Base-by-base conservation (phyloP, 2,113 vertebrate genomes). In the Cepphus grylle region DNA sequence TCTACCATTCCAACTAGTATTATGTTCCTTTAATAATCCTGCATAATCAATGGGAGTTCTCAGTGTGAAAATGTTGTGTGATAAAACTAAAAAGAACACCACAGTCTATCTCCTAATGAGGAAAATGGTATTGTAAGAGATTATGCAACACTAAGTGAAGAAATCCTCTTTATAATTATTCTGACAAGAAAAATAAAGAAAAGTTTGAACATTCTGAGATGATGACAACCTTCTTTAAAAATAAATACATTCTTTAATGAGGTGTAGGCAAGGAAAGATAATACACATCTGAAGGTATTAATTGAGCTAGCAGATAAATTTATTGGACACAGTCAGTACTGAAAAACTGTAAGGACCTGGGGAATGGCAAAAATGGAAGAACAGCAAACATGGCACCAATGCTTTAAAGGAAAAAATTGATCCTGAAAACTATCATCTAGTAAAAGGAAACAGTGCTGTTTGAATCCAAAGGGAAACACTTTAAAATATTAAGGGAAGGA, bases 131-230 rank as follows among this genome's bases (percentile, higher is more conserved):
- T 61, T 86, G 40, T 91, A 92, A 95, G 81, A 85, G 69, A 94
- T 86, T 61, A 88, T 22, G 47, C 77, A 81, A 76, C 22, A 38
- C 62, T n/a, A 85, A 85, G 66, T 88, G 36, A 81, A 89, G 49
- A 81, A 94, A 87, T 77, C 45, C n/a, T 83, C 62, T 87, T 87
- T 73, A 72, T 66, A 61, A 79, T 86, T 81, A 59, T 55, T 72
- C 72, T 81, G 40, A 84, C 38, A 86, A 88, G 69, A 84, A 88
- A 95, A 96, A 96, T 76, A 96, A 95, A 93, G 53, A 85, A 47
- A 90, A 93, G n/a, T 70, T 85, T 69, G 56, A 91, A 82, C 20
- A 29, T 80, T 93, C 77, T 85, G 91, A 95, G 56, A 70, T 85
- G 6, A 93, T n/a, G 38, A 91, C 26, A 85, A 49, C 49, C 30